These are phyloP conservation scores for Alligator sinensis DNA, from an alignment of 2,113 vertebrate species.

Conservation along the genomic window DNA sequence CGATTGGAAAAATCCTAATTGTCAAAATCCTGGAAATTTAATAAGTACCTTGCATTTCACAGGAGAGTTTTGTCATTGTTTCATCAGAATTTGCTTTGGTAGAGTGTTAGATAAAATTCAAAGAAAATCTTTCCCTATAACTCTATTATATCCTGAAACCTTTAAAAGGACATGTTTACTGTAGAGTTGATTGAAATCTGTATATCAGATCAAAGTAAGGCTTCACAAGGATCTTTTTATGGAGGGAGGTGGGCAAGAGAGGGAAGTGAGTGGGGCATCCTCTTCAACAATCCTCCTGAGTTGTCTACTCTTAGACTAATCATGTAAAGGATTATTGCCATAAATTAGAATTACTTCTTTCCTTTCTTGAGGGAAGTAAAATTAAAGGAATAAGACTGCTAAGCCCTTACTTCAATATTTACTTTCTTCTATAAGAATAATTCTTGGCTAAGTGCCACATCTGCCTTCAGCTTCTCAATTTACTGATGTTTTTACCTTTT, in stretches of 20 bases:
- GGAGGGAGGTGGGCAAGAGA: not conserved
- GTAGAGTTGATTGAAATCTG: not conserved
- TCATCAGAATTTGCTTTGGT: not conserved
- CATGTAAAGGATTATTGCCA: slow-evolving; percentile 6
- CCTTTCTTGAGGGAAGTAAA: slow-evolving; percentile 12
- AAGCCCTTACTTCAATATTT: slow-evolving; percentile 22
- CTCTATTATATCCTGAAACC: not conserved
- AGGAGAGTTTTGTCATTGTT: not conserved
- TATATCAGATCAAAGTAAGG: not conserved
- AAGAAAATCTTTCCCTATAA: not conserved
- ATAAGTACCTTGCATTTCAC: not conserved
- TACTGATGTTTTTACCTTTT: slow-evolving; percentile 45
- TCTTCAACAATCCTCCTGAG: not conserved
- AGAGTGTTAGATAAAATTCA: not conserved
- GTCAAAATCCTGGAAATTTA: not conserved
- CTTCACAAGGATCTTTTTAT: not conserved
- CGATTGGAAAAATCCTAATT: not conserved
- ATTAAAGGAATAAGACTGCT: slow-evolving; percentile 60
- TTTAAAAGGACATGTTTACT: not conserved
- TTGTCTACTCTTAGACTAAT: slow-evolving; percentile 39
- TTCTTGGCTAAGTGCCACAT: slow-evolving; percentile 60
- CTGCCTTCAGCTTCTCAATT: slow-evolving; percentile 50
- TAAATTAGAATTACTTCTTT: slow-evolving; percentile 38
- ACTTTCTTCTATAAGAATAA: slow-evolving; percentile 38
- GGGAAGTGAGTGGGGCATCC: not conserved